Conservation (phyloP, 2,113 vertebrate species). For the Saccopteryx bilineata region DNA sequence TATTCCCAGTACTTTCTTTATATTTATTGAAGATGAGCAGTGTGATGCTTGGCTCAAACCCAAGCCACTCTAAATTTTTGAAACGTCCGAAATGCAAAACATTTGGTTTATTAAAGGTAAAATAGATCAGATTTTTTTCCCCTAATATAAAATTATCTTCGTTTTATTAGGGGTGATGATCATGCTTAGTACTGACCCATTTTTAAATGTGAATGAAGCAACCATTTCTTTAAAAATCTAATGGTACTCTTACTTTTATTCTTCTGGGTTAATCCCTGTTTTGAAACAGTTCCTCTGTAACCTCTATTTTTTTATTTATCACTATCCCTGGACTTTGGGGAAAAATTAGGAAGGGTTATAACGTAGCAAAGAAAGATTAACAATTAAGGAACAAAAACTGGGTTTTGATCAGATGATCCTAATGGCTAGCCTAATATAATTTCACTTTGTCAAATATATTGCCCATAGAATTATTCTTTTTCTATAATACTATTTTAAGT, state of each 20-base stretch:
- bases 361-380: slow-evolving; percentile 40
- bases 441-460: slow-evolving; percentile 39
- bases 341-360: slow-evolving; percentile 2
- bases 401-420: not conserved
- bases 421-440: not conserved
- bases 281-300: slow-evolving; percentile 22
- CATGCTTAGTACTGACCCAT: not conserved
- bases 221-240: not conserved
- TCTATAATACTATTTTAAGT: not conserved
- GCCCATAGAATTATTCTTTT: slow-evolving; percentile 40
- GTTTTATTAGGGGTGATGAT: not conserved
- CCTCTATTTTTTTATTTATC: slow-evolving; percentile 40
- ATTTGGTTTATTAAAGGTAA: slow-evolving; percentile 36
- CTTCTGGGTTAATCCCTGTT: slow-evolving; percentile 33
- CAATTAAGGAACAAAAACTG: not conserved
- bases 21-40: not conserved
- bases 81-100: slow-evolving; percentile 14
- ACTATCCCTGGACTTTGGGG: not conserved
- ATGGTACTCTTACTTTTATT: not conserved
- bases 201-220: slow-evolving; percentile 31
- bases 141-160: not conserved
- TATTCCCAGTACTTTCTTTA: not conserved
- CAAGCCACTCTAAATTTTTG: slow-evolving; percentile 28
- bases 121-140: not conserved
- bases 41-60: slow-evolving; percentile 22